Evolutionary conservation across 2,113 vertebrate species (phyloP).

Genomic region (Cercopithecus mona): DNA sequence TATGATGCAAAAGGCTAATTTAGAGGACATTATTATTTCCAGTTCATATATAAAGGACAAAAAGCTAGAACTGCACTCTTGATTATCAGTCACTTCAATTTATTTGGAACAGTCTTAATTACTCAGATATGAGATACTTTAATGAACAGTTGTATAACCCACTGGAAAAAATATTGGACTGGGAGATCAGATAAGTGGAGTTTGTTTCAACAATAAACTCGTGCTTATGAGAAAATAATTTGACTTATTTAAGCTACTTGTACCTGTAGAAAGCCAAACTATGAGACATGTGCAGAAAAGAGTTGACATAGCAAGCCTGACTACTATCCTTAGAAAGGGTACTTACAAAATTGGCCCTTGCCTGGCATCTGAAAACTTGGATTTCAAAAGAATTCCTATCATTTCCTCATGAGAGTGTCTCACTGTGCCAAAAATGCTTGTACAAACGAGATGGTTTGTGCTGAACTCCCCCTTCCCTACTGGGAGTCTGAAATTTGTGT

Average conservation of each 20-base stretch:
- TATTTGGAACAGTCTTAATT: background rate
- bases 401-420: background rate
- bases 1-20: background rate
- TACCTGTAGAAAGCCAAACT: background rate
- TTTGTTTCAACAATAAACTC: background rate
- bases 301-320: background rate
- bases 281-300: background rate
- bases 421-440: background rate
- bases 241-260: slow-evolving; percentile 35
- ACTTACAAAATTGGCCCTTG: background rate
- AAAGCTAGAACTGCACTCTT: background rate
- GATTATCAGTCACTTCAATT: background rate
- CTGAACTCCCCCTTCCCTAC: background rate
- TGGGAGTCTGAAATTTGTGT: background rate
- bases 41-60: background rate
- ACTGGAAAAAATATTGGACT: background rate
- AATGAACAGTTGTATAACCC: background rate
- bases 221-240: background rate
- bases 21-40: background rate
- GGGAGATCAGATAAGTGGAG: background rate
- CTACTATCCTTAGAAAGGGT: background rate
- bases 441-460: background rate
- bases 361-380: background rate
- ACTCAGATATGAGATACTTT: background rate
- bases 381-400: background rate